phyloP scores from a whole-genome alignment of 2,888 invertebrate genomes.

The Orthosia incerta region DNA sequence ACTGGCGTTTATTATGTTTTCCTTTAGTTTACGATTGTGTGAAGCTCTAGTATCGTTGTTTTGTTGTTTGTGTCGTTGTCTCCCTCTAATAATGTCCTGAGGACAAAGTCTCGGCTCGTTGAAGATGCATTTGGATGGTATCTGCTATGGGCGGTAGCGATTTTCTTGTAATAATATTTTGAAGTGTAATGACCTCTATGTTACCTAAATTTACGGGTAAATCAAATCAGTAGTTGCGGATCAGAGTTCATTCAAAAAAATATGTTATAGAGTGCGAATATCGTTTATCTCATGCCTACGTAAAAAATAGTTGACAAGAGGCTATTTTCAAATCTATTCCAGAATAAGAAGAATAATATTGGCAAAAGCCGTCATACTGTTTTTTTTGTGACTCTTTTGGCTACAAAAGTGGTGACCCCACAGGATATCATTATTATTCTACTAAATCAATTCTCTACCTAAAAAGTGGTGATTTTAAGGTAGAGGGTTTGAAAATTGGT shows the following conservation, averaged over 20 bases:
- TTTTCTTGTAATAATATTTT: not conserved
- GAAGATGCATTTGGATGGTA: constrained; percentile 32
- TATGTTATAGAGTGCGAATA: not conserved
- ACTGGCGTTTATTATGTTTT: constrained; percentile 49
- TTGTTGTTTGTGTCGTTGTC: constrained; percentile 53
- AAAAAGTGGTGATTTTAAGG: too few relatives aligned
- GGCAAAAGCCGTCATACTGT: too few relatives aligned
- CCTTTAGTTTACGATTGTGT: constrained; percentile 46
- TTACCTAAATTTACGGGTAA: constrained; percentile 1
- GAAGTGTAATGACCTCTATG: constrained; percentile 20
- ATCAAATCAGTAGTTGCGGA: not conserved
- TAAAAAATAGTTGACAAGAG: too few relatives aligned
- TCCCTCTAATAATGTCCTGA: constrained; percentile 61
- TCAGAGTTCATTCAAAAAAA: constrained; percentile 9
- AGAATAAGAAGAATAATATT: too few relatives aligned
- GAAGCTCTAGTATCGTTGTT: constrained; percentile 47
- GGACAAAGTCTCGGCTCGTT: constrained; percentile 68
- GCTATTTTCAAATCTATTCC: too few relatives aligned
- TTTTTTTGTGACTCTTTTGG: too few relatives aligned
- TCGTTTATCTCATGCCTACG: too few relatives aligned
- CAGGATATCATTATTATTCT: not conserved
- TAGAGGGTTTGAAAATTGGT: too few relatives aligned
- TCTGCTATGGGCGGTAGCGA: constrained; percentile 35
- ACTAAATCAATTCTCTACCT: too few relatives aligned
- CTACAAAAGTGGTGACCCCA: not conserved